Base-by-base conservation (phyloP, 1,140 invertebrate species). In the Lordiphosa clarofinis region DNA sequence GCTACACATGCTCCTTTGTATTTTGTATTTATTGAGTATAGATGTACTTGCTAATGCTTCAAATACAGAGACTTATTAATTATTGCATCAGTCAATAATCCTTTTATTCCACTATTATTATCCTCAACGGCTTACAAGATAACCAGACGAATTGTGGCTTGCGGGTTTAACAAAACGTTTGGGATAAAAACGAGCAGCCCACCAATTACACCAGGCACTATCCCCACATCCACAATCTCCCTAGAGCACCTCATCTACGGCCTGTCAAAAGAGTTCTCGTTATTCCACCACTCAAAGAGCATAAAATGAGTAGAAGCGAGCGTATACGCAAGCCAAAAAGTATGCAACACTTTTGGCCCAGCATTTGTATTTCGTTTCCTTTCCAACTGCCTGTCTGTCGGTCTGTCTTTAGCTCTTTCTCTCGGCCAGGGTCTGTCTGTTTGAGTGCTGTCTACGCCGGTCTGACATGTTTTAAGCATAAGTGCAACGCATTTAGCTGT, bases 401-500 rank as follows among this genome's bases (percentile, higher is more conserved):
- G 48, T n/a, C 36, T 39, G 19, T 50, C 35, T 21, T 15, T 10
- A 33, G 24, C 35, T 64, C 50, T 39, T 46, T 28, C 59, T 36
- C 36, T 31, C 28, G 0, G 21, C 21, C 21, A 24, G 21, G 21
- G 5, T 46, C 7, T 46, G 38, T 52, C 71, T 61, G 53, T 61
- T 81, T 75, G 78, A 81, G 76, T 81, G 76, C 76, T 84, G 76
- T 82, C 72, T 82, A 61, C 78, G 68, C 55, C 54, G 43, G 72
- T 63, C 78, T 72, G 78, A 78, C 74, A 78, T 86, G 78, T 78
- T 84, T 84, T 84, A 86, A 86, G 78, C 79, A 86, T 86, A 84
- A 86, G 78, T 84, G 78, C 79, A 86, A 79, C 69, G 78, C 78
- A 84, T 84, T 84, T 84, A 84, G 79, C 78, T 86, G 78, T 84